A percentile compares a stretch with the other conserved stretches of the same genome.
Conservation (phyloP, 2,888 invertebrate genomes). For the Alcis repandata region DNA sequence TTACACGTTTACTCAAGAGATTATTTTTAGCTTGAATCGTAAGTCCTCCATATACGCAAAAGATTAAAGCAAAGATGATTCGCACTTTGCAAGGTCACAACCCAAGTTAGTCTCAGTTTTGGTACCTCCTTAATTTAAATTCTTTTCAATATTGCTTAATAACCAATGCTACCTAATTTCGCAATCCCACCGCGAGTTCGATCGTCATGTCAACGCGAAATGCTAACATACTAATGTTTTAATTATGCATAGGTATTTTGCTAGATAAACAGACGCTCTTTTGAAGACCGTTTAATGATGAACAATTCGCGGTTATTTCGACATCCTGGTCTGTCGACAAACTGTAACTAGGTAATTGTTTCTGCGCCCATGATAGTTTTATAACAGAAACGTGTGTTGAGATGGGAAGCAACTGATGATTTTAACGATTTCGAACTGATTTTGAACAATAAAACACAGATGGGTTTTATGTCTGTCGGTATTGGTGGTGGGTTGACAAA, state of each 20-base stretch:
- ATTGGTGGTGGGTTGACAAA: too few species aligned
- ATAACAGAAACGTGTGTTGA: too few species aligned
- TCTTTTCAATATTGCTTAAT: background rate
- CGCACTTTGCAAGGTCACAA: conserved; percentile 5
- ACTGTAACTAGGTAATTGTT: too few species aligned
- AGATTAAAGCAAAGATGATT: conserved; percentile 6
- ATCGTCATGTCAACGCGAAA: conserved; percentile 12
- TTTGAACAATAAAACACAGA: too few species aligned
- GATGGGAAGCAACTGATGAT: too few species aligned
- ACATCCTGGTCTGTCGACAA: conserved; percentile 1
- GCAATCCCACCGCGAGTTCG: background rate
- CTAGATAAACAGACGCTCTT: conserved; percentile 19
- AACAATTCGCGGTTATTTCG: conserved; percentile 10
- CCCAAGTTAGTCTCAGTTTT: background rate
- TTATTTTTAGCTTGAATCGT: conserved; percentile 1
- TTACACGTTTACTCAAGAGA: background rate
- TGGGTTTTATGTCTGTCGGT: too few species aligned
- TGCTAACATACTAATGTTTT: conserved; percentile 30
- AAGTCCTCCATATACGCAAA: conserved; percentile 8
- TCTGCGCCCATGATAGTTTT: too few species aligned
- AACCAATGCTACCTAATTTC: conserved; percentile 4
- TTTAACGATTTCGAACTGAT: too few species aligned
- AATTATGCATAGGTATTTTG: conserved; percentile 21
- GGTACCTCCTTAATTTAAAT: background rate
- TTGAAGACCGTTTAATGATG: conserved; percentile 6